Base-by-base conservation (phyloP, 2,888 invertebrate genomes). In the Cordilura impudica region DNA sequence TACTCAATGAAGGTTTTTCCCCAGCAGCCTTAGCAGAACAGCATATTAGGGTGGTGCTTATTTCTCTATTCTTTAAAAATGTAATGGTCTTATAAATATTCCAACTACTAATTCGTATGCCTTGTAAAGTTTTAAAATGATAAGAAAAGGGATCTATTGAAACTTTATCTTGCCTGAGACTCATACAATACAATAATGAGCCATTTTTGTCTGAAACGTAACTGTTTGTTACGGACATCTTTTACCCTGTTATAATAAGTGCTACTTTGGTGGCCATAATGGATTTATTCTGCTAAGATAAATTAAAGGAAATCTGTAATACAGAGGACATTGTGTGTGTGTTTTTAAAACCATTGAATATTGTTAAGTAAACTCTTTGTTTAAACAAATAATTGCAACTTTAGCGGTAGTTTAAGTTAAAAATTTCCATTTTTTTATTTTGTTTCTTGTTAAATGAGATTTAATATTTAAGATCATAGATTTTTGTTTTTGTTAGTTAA, bases 401-500 rank as follows among this genome's bases (percentile, higher is more conserved):
- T 53, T 31, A 49, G 31, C 29, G 31, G 39, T 18, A 63, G 51
- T 69, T 43, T 12, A 23, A 31, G 18, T 31, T 51, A 39, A 51
- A n/a, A 51, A 16, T 45, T n/a, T 8, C 19, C 53, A 47, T 12
- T 29, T 31, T 45, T 7, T 66, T 29, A 12, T 16, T 7, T 19
- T n/a, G 19, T 66, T 43, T 61, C 26, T 69, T 53, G n/a, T 19
- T 12, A 69, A 65, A 69, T 60, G 78, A 60, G 73, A 70, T 66
- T 60, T 51, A 45, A 12, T 10, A 16, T 26, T 73, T 70, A 51
- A 78, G 66, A 73, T 78, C 61, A 56, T 56, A 31, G 4, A 16
- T 23, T 53, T 71, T 77, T 66, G 43, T 45, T 75, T 23, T 56
- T 39, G 6, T 53, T 6, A 29, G 14, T 58, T 63, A 29, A 47